phyloP scores from a whole-genome alignment of 2,888 invertebrate species.

The Anorthoa munda region DNA sequence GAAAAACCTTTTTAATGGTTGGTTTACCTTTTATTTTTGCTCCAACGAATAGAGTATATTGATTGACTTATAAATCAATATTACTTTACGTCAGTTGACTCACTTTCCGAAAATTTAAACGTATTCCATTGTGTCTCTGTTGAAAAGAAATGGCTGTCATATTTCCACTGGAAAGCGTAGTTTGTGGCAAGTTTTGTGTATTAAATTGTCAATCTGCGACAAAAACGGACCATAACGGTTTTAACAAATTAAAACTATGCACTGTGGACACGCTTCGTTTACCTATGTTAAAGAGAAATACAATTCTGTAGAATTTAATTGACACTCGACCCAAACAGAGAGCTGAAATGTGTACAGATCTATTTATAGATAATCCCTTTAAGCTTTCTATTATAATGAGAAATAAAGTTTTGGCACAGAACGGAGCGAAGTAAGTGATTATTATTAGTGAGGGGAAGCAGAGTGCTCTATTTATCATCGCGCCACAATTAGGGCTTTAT shows the following conservation, averaged over 20 bases:
- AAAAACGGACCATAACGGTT: slow-evolving; percentile 39
- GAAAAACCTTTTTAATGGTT: no score
- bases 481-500: slow-evolving; percentile 55
- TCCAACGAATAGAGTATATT: no score
- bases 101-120: background rate
- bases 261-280: slow-evolving; percentile 44
- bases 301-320: slow-evolving; percentile 36
- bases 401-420: slow-evolving; percentile 43
- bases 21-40: no score
- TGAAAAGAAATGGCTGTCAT: slow-evolving; percentile 20
- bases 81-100: slow-evolving; percentile 1
- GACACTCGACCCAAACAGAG: slow-evolving; percentile 25
- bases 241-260: slow-evolving; percentile 49
- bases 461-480: slow-evolving; percentile 66
- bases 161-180: slow-evolving; percentile 18
- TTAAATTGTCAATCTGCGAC: slow-evolving; percentile 38
- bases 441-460: slow-evolving; percentile 59
- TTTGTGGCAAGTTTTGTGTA: slow-evolving; percentile 11
- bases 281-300: slow-evolving; percentile 28
- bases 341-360: background rate
- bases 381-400: slow-evolving; percentile 27
- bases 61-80: slow-evolving; percentile 11
- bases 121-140: slow-evolving; percentile 1
- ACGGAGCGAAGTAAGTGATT: slow-evolving; percentile 52
- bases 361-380: slow-evolving; percentile 15